These are phyloP conservation scores for Pomatostomus ruficeps DNA, from an alignment of 2,113 vertebrate species.

Conservation along the genomic window DNA sequence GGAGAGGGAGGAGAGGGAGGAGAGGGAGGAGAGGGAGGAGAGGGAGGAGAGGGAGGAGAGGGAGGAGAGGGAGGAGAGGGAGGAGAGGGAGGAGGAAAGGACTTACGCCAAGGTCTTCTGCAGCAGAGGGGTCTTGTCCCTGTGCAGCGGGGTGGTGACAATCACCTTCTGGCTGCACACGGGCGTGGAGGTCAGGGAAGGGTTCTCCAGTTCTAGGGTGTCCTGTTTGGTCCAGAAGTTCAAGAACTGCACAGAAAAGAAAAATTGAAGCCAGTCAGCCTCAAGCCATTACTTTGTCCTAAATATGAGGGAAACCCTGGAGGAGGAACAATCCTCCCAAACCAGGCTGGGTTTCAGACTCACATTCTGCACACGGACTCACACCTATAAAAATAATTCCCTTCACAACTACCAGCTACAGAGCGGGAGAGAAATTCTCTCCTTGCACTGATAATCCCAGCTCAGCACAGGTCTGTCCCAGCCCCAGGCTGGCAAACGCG, in stretches of 20 bases:
- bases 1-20: not conserved
- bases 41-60: not conserved
- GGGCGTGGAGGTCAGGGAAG: slow-evolving; percentile 91
- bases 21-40: not conserved
- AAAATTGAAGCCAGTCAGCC: not conserved
- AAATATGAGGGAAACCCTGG: not conserved
- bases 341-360: not conserved
- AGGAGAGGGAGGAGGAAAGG: not conserved
- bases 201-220: slow-evolving; percentile 89
- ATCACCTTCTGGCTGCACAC: slow-evolving; percentile 96
- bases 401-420: not conserved
- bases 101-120: slow-evolving; percentile 89
- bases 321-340: not conserved
- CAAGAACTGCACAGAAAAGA: slow-evolving; percentile 80
- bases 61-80: not conserved
- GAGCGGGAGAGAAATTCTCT: not conserved
- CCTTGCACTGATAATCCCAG: not conserved
- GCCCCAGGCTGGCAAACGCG: rapidly evolving
- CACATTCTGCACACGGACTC: not conserved
- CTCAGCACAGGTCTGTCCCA: not conserved
- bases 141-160: slow-evolving; percentile 90
- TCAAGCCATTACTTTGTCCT: not conserved
- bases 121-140: slow-evolving; percentile 91
- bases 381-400: not conserved
- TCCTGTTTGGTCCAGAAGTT: slow-evolving; percentile 98